Base-by-base conservation (phyloP, 2,113 vertebrate species). In the Rousettus leschenaultii region DNA sequence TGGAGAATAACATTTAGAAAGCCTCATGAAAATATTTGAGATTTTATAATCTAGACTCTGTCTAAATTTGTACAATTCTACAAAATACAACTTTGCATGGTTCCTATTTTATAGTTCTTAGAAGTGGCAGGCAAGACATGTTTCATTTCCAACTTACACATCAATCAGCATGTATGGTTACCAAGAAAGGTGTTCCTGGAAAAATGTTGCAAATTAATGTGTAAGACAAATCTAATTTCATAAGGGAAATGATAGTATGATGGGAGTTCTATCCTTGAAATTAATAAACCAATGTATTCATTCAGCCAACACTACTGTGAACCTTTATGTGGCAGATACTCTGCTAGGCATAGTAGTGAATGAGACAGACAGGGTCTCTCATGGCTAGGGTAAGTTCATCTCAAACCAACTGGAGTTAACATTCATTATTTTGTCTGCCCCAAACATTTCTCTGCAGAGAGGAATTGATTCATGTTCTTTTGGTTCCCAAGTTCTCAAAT, bases 121-220 rank as follows among this genome's bases (percentile, higher is more conserved):
- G 75, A 94, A 91, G 53, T 86, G 35, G 59, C 40, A 86, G 40
- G 65, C 7, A 35, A 70, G n/a, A 35, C n/a, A 82, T 86, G 80
- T 94, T 96, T 96, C 85, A 96, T 96, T 97, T 97, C 57, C 35
- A 83, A 68, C 78, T 95, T 93, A 70, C 43, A 89, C 18, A 77
- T 35, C 77, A 95, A 51, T 86, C 48, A 96, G 55, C 43, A 75
- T 30, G 10, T 75, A 70, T 43, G 16, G 73, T 83, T 86, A 86
- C 33, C 10, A 82, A 82, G 66, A 94, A 65, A 82, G 59, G 11
- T 85, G 40, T 45, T 89, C 66, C 38, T 87, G 86, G 53, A 79
- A 96, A 94, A 95, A 89, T 71, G 65, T 6, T 93, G 38, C 89
- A 83, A 91, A 68, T 78, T 75, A 86, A 82, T 89, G 26, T 85